Evolutionary conservation across 2,113 vertebrate species (phyloP).

Genomic region (Bucco capensis): DNA sequence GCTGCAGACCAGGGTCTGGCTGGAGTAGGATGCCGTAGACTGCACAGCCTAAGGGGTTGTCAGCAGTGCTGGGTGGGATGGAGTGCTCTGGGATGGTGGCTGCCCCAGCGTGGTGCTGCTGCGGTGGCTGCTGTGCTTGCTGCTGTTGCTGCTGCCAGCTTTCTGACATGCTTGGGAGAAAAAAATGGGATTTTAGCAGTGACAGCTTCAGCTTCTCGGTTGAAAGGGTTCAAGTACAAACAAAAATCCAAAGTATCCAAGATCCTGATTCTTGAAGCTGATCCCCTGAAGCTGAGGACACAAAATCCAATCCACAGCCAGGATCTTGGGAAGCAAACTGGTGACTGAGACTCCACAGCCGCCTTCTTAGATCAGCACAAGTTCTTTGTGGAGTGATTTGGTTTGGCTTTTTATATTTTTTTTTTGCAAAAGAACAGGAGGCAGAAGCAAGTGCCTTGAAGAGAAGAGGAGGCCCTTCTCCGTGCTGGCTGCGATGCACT

Average conservation of each 20-base stretch:
- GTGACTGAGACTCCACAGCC: not conserved
- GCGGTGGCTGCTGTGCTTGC: conserved; percentile 49
- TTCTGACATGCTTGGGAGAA: conserved; percentile 79
- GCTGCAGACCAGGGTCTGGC: conserved; percentile 82
- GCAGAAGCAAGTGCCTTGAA: not conserved
- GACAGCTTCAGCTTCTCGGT: conserved; percentile 70
- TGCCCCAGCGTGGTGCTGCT: conserved; percentile 83
- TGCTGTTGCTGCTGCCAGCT: conserved; percentile 80
- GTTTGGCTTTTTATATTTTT: conserved; percentile 7
- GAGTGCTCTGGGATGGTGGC: conserved; percentile 86
- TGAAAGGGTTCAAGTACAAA: not conserved
- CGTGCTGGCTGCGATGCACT: not conserved
- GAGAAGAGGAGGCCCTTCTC: not conserved
- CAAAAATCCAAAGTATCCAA: not conserved
- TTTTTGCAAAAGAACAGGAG: not conserved
- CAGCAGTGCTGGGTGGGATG: conserved; percentile 78
- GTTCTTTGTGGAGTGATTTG: not conserved
- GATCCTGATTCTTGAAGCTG: not conserved
- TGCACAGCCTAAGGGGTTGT: conserved; percentile 89
- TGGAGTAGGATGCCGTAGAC: conserved; percentile 96
- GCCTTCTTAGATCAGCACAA: not conserved
- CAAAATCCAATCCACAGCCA: conserved; percentile 22
- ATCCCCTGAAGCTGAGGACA: not conserved
- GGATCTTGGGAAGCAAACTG: not conserved
- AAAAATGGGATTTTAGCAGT: conserved; percentile 61